Percentiles rank a stretch among this genome's conserved stretches.
These are phyloP conservation scores for Tragelaphus buxtoni DNA, from an alignment of 2,113 vertebrate genomes.

Conservation along the genomic window DNA sequence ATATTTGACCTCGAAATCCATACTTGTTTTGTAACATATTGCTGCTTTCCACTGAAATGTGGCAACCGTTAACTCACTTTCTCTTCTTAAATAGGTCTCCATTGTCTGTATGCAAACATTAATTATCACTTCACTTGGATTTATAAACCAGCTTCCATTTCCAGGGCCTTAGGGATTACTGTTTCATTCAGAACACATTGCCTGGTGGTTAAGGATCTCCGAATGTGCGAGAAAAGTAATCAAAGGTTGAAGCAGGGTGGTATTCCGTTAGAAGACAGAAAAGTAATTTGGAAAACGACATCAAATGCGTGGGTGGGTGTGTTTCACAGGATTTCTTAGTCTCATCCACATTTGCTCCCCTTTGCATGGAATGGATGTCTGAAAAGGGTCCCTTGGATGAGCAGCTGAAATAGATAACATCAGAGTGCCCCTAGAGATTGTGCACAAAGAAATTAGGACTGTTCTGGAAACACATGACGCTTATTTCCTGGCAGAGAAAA, in stretches of 20 bases:
- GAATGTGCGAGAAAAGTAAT: neutral
- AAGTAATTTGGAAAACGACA: neutral
- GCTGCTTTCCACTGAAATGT: neutral
- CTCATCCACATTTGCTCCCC: neutral
- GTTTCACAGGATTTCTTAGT: neutral
- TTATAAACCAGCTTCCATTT: neutral
- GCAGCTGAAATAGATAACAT: neutral
- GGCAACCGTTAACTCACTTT: neutral
- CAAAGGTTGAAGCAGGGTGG: fast-evolving
- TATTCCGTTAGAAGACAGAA: neutral
- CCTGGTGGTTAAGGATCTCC: neutral
- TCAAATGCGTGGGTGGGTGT: fast-evolving
- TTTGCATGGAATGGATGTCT: neutral
- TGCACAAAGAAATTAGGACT: neutral
- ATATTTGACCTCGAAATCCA: neutral
- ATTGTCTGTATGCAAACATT: neutral
- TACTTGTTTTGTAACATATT: too few species aligned
- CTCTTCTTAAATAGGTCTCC: neutral
- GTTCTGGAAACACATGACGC: neutral
- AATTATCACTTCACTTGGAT: neutral
- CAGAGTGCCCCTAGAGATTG: neutral
- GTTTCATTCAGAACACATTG: neutral
- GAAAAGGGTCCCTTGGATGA: neutral
- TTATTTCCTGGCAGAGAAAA: neutral
- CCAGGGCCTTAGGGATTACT: neutral